phyloP scores from a whole-genome alignment of 1,140 invertebrate species.

The Lerema accius region DNA sequence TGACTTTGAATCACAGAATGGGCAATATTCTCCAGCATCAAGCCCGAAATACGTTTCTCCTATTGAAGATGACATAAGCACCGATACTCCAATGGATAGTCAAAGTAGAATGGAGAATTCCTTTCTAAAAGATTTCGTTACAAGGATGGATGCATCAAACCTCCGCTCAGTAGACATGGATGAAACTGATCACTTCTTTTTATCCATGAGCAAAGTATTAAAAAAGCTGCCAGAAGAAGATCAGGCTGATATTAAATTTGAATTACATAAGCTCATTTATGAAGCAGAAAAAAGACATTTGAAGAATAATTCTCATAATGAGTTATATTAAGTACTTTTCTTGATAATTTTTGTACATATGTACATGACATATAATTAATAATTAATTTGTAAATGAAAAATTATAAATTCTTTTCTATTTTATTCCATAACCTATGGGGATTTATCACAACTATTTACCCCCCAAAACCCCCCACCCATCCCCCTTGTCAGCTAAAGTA shows the following conservation, averaged over 20 bases:
- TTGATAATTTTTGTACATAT: no score
- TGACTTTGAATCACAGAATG: not conserved
- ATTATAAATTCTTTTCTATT: no score
- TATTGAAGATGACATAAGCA: not conserved
- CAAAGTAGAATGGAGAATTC: not conserved
- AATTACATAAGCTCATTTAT: constrained; percentile 18
- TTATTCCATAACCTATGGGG: no score
- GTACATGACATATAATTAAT: no score
- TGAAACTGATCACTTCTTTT: constrained; percentile 17
- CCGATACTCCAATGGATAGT: not conserved
- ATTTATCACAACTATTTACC: no score
- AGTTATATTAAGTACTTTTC: no score
- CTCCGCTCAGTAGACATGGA: not conserved
- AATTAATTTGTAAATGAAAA: no score
- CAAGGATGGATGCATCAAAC: not conserved
- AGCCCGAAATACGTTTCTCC: not conserved
- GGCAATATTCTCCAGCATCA: not conserved
- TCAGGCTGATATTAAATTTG: constrained; percentile 14
- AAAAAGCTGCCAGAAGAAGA: constrained; percentile 5
- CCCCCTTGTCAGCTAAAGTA: no score
- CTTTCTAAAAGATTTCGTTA: not conserved
- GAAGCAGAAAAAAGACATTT: constrained; percentile 21
- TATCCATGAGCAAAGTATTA: not conserved
- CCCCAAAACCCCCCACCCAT: no score
- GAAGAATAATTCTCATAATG: no score